These are phyloP conservation scores for Isotomurus palustris DNA, from an alignment of 2,888 invertebrate genomes.

Conservation along the genomic window DNA sequence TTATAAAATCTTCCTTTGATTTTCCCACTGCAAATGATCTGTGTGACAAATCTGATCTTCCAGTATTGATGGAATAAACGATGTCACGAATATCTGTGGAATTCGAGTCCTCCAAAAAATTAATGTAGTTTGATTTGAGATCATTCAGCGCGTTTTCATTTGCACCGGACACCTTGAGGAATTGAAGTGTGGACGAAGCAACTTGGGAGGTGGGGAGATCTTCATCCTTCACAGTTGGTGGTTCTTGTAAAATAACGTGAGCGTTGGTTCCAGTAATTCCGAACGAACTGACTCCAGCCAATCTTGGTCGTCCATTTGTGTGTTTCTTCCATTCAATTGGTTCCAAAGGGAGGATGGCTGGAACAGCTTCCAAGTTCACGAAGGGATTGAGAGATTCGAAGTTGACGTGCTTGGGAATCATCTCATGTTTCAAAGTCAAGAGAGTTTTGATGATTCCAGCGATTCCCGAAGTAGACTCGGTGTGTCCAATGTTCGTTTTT, in stretches of 20 bases:
- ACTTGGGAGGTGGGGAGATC: too few species aligned
- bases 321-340: constrained; percentile 14
- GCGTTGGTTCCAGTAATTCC: constrained; percentile 11
- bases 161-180: constrained; percentile 10
- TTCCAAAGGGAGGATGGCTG: constrained; percentile 14
- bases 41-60: constrained; percentile 8
- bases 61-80: constrained; percentile 9
- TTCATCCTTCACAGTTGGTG: constrained; percentile 6
- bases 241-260: constrained; percentile 4
- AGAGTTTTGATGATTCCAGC: constrained; percentile 23
- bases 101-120: too few species aligned
- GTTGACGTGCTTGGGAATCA: constrained; percentile 19
- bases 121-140: background rate
- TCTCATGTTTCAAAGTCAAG: constrained; percentile 16
- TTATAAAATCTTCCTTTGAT: background rate
- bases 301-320: too few species aligned
- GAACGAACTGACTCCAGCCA: too few species aligned
- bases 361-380: constrained; percentile 16
- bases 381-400: constrained; percentile 15
- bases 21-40: constrained; percentile 6
- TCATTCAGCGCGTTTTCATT: constrained; percentile 11
- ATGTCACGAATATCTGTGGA: too few species aligned
- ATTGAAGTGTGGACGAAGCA: too few species aligned
- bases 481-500: constrained; percentile 23
- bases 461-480: constrained; percentile 20